Conservation (phyloP, 2,888 invertebrate genomes). For the Amiota minor region DNA sequence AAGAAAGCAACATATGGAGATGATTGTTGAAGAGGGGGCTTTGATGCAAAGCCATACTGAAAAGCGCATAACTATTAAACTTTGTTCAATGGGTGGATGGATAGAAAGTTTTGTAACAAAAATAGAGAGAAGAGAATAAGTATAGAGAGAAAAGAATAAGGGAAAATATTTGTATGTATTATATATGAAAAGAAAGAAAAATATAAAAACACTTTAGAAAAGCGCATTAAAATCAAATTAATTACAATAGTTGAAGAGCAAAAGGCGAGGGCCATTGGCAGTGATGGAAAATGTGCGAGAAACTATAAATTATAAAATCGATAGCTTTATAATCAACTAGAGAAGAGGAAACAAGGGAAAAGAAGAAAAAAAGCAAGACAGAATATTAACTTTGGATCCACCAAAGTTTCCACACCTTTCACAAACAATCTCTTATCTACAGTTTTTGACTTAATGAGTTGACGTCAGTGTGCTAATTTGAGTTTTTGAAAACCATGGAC, state of each 20-base stretch:
- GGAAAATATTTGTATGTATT: no score
- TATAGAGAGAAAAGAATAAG: constrained; percentile 3
- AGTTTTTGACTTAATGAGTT: no score
- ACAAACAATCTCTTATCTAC: no score
- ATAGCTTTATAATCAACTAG: constrained; percentile 40
- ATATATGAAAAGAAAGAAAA: no score
- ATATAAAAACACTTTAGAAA: constrained; percentile 41
- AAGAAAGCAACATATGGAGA: constrained; percentile 2
- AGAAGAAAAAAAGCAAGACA: constrained; percentile 25
- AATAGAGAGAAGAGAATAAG: constrained; percentile 19
- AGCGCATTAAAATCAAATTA: constrained; percentile 64
- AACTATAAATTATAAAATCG: constrained; percentile 63
- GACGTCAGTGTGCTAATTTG: no score
- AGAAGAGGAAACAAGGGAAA: constrained; percentile 1
- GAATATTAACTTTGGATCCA: no score
- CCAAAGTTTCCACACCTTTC: no score
- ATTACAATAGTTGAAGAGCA: constrained; percentile 56
- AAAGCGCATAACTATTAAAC: constrained; percentile 26
- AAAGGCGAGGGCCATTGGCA: constrained; percentile 12
- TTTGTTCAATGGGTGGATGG: constrained; percentile 22
- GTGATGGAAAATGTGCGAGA: constrained; percentile 8
- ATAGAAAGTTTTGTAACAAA: constrained; percentile 53
- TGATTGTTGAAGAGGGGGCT: not conserved
- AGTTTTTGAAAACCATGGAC: no score
- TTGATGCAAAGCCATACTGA: not conserved